These are phyloP conservation scores for Gonatopus flavifemur DNA, from an alignment of 1,140 invertebrate genomes.

Conservation along the genomic window DNA sequence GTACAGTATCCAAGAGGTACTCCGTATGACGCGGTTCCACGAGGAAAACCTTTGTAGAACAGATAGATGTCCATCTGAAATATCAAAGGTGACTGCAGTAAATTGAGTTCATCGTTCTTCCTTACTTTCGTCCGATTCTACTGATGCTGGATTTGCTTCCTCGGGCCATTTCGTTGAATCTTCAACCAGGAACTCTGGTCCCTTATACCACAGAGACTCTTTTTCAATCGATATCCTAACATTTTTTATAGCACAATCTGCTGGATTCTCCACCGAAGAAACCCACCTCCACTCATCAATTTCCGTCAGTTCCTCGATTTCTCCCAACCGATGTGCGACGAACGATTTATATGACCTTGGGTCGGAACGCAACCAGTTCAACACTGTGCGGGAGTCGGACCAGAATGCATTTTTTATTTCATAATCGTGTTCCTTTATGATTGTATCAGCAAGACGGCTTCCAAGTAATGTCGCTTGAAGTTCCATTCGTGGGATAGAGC, in stretches of 20 bases:
- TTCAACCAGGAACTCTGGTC: constrained; percentile 20
- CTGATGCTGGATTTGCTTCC: too few relatives aligned
- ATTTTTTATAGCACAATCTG: constrained; percentile 25
- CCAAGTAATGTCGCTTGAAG: constrained; percentile 42
- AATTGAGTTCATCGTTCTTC: too few relatives aligned
- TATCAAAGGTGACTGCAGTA: too few relatives aligned
- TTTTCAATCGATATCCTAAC: not conserved
- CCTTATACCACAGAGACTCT: constrained; percentile 19
- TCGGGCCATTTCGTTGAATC: constrained; percentile 16
- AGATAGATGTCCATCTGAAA: too few relatives aligned
- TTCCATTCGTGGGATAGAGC: constrained; percentile 43
- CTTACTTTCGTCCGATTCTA: too few relatives aligned
- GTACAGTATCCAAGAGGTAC: too few relatives aligned
- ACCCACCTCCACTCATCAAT: constrained; percentile 27
- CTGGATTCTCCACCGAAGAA: constrained; percentile 32
- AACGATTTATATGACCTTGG: constrained; percentile 40
- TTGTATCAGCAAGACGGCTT: constrained; percentile 24
- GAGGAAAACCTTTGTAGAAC: too few relatives aligned
- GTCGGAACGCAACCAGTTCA: constrained; percentile 35
- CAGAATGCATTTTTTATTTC: constrained; percentile 24
- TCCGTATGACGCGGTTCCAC: too few relatives aligned
- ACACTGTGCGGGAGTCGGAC: constrained; percentile 39
- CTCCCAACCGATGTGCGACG: constrained; percentile 44
- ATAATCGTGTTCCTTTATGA: constrained; percentile 27
- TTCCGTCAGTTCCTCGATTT: constrained; percentile 36